Base-by-base conservation (phyloP, 1,140 invertebrate species). In the Nasonia giraulti region DNA sequence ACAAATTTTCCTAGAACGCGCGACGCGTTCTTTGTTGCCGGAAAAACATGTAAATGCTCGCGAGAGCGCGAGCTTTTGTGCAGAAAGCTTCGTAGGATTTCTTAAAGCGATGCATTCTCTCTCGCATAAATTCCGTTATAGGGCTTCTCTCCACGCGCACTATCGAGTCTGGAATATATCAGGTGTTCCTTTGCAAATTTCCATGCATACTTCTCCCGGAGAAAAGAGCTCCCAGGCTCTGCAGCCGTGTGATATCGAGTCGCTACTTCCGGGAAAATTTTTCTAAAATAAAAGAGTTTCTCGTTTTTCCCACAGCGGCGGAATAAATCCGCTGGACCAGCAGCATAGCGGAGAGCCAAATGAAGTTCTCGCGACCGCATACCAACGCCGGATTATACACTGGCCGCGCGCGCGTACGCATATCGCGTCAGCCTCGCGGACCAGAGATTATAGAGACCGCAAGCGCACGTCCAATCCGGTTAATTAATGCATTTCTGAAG, bases 401-500 rank as follows among this genome's bases (percentile, higher is more conserved):
- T 0, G 27, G 27, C 27, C 27, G 27, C 27, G 27, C 27, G 27
- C 20, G 4, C 20, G 55, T 0, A 62, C 20, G 55, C 17, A 62
- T 27, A 27, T 62, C 55, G 4, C 55, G 55, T 62, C 55, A 62
- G 17, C 55, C 3, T 62, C 55, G 6, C 17, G 20, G 17, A 62
- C 17, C 17, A 62, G 17, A 62, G 55, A 62, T 62, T 62, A 62
- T 6, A 62, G 55, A 62, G 55, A 4, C 37, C 37, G 75, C 3
- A 37, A 17, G 40, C 40, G 40, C 8, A 44, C 74, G 8, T 47
- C 50, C 76, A 47, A 33, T 11, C 12, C 27, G 17, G 10, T 31
- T 78, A 66, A 78, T 78, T 78, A 62, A 78, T 78, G 55, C 76
- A 27, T 62, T 78, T 62, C 47, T 62, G 37, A 78, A 55, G 40